A percentile compares a stretch with the other conserved stretches of the same genome.
Conservation (phyloP, 2,888 invertebrate species). For the Drosophila algonquin region DNA sequence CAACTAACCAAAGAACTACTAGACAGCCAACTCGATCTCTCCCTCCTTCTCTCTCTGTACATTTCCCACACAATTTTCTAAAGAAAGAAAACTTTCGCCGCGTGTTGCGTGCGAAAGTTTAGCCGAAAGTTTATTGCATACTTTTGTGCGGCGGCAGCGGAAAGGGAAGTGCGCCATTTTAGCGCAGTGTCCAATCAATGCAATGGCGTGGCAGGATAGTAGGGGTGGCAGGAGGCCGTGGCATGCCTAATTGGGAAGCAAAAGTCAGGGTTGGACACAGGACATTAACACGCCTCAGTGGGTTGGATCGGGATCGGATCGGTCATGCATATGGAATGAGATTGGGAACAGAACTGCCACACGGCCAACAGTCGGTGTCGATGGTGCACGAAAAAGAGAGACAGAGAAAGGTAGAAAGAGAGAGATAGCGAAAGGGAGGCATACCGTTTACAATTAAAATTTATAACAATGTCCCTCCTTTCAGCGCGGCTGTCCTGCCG, state of each 20-base stretch:
- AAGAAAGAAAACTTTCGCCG: conserved; percentile 34
- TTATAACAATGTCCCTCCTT: conserved; percentile 62
- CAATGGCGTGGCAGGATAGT: background rate
- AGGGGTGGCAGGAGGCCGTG: conserved; percentile 7
- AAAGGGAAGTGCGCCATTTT: conserved; percentile 46
- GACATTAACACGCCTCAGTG: conserved; percentile 47
- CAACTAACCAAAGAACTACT: background rate
- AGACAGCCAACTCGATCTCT: background rate
- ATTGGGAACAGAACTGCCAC: conserved; percentile 27
- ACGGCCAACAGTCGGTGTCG: conserved; percentile 14
- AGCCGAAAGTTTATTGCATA: conserved; percentile 43
- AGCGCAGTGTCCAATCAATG: conserved; percentile 37
- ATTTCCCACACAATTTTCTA: conserved; percentile 1
- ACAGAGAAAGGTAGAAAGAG: background rate
- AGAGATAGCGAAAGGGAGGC: background rate
- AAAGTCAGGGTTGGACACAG: conserved; percentile 39
- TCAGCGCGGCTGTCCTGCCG: conserved; percentile 23
- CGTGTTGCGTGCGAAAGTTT: conserved; percentile 25
- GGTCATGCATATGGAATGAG: conserved; percentile 39
- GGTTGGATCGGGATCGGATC: conserved; percentile 9
- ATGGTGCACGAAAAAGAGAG: background rate
- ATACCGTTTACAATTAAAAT: conserved; percentile 62
- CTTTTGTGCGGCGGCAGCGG: conserved; percentile 21
- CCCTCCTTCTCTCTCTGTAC: background rate
- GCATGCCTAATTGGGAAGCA: conserved; percentile 45